Evolutionary conservation across 2,888 invertebrate genomes (phyloP).

Genomic region (Saturnia pavonia): DNA sequence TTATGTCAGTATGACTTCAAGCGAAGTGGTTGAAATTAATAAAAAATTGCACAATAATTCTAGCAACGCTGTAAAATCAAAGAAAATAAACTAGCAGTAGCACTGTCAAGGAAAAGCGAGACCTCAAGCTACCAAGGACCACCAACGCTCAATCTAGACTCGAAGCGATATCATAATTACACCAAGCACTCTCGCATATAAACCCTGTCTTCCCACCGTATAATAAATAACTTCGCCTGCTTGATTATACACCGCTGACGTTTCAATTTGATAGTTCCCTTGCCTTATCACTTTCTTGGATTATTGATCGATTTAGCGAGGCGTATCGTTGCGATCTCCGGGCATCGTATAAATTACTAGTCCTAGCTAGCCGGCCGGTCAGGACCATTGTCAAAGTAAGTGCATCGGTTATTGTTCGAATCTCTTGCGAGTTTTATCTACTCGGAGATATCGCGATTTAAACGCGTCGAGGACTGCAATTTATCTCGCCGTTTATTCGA

Average conservation of each 20-base stretch:
- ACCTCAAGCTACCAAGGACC: slow-evolving; percentile 40
- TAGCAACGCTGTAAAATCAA: slow-evolving; percentile 17
- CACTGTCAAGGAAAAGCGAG: slow-evolving; percentile 33
- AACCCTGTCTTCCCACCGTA: slow-evolving; percentile 31
- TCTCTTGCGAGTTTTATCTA: slow-evolving; percentile 65
- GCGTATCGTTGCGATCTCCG: slow-evolving; percentile 67
- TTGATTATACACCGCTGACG: slow-evolving; percentile 65
- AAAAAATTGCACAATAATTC: slow-evolving; percentile 18
- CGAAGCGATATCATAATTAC: slow-evolving; percentile 48
- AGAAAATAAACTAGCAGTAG: slow-evolving; percentile 22
- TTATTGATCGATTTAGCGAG: slow-evolving; percentile 72
- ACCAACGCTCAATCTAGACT: slow-evolving; percentile 46
- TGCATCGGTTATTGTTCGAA: slow-evolving; percentile 78
- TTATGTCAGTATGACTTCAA: neutral
- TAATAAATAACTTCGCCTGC: slow-evolving; percentile 49
- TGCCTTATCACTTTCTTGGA: slow-evolving; percentile 68
- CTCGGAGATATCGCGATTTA: slow-evolving; percentile 55
- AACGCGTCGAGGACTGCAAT: slow-evolving; percentile 57
- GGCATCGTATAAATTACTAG: slow-evolving; percentile 64
- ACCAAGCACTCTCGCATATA: slow-evolving; percentile 19
- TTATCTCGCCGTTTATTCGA: slow-evolving; percentile 66
- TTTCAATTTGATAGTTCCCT: slow-evolving; percentile 70
- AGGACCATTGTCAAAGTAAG: slow-evolving; percentile 73
- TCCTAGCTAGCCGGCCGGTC: slow-evolving; percentile 39
- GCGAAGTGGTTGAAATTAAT: neutral